These are phyloP conservation scores for Apamea epomidion DNA, from an alignment of 2,888 invertebrate species.

Conservation along the genomic window DNA sequence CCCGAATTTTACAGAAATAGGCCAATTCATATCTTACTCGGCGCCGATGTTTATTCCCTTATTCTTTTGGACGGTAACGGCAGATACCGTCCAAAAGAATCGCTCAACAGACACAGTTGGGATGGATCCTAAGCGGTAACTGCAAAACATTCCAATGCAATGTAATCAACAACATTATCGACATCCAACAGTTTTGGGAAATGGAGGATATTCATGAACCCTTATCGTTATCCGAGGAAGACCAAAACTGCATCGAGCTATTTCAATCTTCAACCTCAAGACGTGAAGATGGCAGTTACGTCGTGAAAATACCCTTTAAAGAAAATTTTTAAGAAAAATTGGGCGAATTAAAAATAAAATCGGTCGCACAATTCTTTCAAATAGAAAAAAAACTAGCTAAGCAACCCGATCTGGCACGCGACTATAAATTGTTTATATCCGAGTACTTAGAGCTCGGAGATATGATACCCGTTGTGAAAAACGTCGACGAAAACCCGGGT, in stretches of 20 bases:
- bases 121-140: constrained; percentile 4
- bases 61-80: constrained; percentile 10
- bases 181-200: constrained; percentile 15
- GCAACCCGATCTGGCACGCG: not conserved
- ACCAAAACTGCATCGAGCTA: not conserved
- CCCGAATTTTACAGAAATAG: constrained; percentile 23
- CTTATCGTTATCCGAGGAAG: constrained; percentile 5
- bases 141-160: constrained; percentile 3
- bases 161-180: not conserved
- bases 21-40: constrained; percentile 21
- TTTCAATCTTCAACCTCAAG: not conserved
- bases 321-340: not conserved
- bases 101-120: constrained; percentile 1
- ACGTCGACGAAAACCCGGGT: not conserved
- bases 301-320: constrained; percentile 24
- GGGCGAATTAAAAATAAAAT: not conserved
- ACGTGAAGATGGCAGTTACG: not conserved
- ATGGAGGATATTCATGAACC: constrained; percentile 18
- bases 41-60: not conserved
- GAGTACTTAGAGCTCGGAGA: constrained; percentile 29
- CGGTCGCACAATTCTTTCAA: not conserved
- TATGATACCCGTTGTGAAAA: constrained; percentile 10
- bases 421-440: constrained; percentile 21
- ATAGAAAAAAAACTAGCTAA: not conserved
- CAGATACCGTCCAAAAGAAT: too few species aligned